Evolutionary conservation across 1,140 invertebrate genomes (phyloP), one percentile per base, ranked within the genome.

Genomic region (Drosophila tani): DNA sequence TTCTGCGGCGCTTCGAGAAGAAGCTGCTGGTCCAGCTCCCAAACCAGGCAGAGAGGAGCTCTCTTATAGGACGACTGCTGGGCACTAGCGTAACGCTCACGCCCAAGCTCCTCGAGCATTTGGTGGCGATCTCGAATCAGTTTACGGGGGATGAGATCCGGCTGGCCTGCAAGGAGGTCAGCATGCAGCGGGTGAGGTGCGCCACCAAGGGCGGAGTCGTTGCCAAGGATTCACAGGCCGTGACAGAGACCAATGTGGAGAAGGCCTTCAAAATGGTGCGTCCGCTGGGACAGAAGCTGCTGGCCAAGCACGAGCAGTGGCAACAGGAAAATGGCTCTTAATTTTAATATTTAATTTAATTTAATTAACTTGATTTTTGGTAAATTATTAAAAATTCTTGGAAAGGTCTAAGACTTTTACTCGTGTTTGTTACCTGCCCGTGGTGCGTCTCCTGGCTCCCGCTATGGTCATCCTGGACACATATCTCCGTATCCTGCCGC

Each of bases 1-100:
- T 99, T 84, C 92, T 99, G 41, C 93, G 98, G 53, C 94, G 98
- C 56, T 94, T 99, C 50, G 98, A 99, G 85, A 99, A 98, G 92
- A 94, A 97, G 62, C 96, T 99, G 65, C 93, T 97, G 27, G 95
- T 99, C 5, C 95, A 96, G 40, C 91, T 98, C 58, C 98, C 98
- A 1, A 94, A 95, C 59, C 84, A 82, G 17, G 92, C 94, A 32
- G 95, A 95, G 11, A 93, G 97, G 8, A 83, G 93, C 24, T 93
- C 94, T 60, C 95, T 98, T 79, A 96, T 98, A 63, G 85, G 93
- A 60, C 94, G 94, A 43, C 94, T 94, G 92, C 94, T 95, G 88
- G 95, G 73, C 19, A 35, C 57, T 5, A 93, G 73, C 15, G 86
- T 90, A 85, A 88, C 93, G 67, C 46, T 88, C 75, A 56, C 91